These are phyloP conservation scores for Aplodontia rufa DNA, from an alignment of 2,113 vertebrate species.

Conservation along the genomic window DNA sequence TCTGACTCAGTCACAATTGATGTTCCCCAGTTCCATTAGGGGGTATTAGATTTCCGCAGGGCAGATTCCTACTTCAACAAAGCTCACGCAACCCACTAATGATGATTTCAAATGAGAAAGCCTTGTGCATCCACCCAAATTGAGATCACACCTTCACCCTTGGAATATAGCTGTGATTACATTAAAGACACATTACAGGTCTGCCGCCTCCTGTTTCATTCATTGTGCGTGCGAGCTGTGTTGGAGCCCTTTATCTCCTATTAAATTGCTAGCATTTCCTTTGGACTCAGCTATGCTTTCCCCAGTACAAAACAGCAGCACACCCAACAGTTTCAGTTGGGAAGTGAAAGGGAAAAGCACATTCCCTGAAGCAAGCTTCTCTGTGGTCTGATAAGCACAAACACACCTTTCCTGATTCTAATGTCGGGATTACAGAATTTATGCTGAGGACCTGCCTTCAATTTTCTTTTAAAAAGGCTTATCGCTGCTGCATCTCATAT, in stretches of 20 bases:
- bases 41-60: background rate
- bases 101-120: conserved; percentile 53
- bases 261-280: conserved; percentile 50
- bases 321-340: conserved; percentile 65
- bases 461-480: background rate
- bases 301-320: conserved; percentile 71
- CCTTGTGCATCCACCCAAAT: conserved; percentile 31
- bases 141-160: conserved; percentile 63
- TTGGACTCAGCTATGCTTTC: background rate
- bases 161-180: conserved; percentile 62
- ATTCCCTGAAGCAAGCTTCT: background rate
- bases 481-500: background rate
- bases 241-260: conserved; percentile 55
- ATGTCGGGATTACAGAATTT: background rate
- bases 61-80: conserved; percentile 1
- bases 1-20: conserved; percentile 7
- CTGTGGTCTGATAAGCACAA: background rate
- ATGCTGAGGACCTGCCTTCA: background rate
- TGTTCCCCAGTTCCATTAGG: conserved; percentile 32
- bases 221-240: conserved; percentile 26
- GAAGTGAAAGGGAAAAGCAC: conserved; percentile 55
- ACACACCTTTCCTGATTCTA: background rate
- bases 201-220: conserved; percentile 60
- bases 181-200: conserved; percentile 63
- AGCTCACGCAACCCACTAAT: background rate